Evolutionary conservation across 1,140 invertebrate species (phyloP).

Genomic region (Telenomus remus): DNA sequence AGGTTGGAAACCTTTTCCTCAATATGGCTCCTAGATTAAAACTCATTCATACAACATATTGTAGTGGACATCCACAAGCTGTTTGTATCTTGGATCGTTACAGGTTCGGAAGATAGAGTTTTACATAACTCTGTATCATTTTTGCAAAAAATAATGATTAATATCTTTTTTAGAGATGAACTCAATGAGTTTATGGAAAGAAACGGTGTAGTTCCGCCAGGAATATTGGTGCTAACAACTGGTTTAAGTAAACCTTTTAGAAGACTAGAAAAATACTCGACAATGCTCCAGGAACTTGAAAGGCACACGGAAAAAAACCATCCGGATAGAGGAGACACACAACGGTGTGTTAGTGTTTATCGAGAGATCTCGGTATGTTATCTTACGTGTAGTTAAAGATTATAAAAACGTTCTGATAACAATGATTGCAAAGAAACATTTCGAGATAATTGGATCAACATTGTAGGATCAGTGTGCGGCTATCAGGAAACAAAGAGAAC

Average conservation of each 20-base stretch:
- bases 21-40: constrained; percentile 91
- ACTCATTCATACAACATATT: constrained; percentile 90
- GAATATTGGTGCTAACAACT: constrained; percentile 91
- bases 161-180: constrained; percentile 81
- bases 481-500: constrained; percentile 94
- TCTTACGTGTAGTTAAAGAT: constrained; percentile 54
- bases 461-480: constrained; percentile 87
- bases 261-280: constrained; percentile 94
- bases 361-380: constrained; percentile 94
- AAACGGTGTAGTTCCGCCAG: constrained; percentile 87
- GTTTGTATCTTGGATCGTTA: constrained; percentile 93
- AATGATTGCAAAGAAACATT: not conserved
- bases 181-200: constrained; percentile 91
- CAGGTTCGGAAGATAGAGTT: constrained; percentile 77
- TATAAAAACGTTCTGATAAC: constrained; percentile 17
- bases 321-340: constrained; percentile 95
- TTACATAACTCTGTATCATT: not conserved
- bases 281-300: constrained; percentile 95
- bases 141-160: constrained; percentile 1
- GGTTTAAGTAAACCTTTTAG: constrained; percentile 96
- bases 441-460: not conserved
- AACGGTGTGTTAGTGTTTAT: constrained; percentile 94
- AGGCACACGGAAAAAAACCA: constrained; percentile 96
- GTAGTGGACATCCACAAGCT: constrained; percentile 92
- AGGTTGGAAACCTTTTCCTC: constrained; percentile 94